Evolutionary conservation across 1,140 invertebrate species (phyloP), one percentile per base, ranked within the genome.

Genomic region (Drosophila lowei): DNA sequence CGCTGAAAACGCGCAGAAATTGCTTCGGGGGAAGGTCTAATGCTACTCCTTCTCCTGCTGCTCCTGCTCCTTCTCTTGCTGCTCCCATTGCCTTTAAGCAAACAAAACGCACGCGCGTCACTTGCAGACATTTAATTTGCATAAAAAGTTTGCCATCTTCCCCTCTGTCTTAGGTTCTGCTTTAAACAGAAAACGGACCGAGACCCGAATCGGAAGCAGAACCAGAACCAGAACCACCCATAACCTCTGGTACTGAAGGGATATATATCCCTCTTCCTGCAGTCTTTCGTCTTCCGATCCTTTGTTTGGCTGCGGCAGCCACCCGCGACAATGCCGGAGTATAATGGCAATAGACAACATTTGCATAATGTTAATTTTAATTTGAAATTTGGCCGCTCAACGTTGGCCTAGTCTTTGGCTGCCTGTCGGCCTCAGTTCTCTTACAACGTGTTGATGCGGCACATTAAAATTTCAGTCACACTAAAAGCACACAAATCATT

Each of bases 291-390:
- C 65, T 34, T 3, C 7, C 44, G 34, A 57, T 73, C 59, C 60
- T 43, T 62, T 85, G 81, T 86, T 85, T 85, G 78, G 74, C 61
- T 67, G 61, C 66, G 64, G 54, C 81, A 86, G 58, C 80, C 73
- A 85, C 73, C 80, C 81, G 80, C 81, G 54, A 84, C 80, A 79
- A 60, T 56, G 58, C 49, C 47, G 47, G 11, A 2, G 44, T 54
- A 46, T 53, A 71, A 54, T 54, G 50, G 79, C 57, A 76, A 85
- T 77, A 80, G 80, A 70, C 64, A 47, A 80, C 77, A 85, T 85
- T 85, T 86, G 80, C 80, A 86, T 85, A 85, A 85, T 81, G 81
- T 85, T 85, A 80, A 85, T 85, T 85, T 85, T 86, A 85, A 85
- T 85, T 85, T 85, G 73, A 86, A 85, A 81, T 86, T 85, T 86